A percentile compares a stretch with the other conserved stretches of the same genome.
Evolutionary conservation across 2,113 vertebrate genomes (phyloP).

Genomic region (Malurus elegans): DNA sequence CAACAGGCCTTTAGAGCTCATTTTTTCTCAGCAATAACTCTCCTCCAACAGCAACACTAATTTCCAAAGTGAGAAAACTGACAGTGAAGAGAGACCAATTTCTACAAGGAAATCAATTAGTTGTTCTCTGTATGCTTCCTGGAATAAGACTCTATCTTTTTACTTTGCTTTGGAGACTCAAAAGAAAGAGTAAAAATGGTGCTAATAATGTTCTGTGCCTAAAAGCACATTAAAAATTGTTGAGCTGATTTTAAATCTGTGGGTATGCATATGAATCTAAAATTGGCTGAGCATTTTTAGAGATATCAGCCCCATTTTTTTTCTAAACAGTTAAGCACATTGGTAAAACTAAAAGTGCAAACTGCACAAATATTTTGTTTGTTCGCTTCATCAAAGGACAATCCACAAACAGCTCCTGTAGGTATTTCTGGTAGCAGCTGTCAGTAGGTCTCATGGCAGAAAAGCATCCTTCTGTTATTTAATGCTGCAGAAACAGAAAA

Average conservation of each 20-base stretch:
- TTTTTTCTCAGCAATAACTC: not conserved
- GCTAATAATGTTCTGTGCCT: not conserved
- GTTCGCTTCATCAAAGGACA: not conserved
- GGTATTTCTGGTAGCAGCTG: not conserved
- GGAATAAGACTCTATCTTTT: not conserved
- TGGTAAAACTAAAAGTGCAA: not conserved
- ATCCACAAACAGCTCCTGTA: not conserved
- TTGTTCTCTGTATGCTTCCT: rapidly evolving
- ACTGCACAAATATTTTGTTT: not conserved
- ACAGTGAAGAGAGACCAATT: not conserved
- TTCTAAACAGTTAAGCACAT: not conserved
- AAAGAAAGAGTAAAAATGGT: not conserved
- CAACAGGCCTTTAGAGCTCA: not conserved
- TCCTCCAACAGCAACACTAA: not conserved
- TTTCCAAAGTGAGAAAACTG: not conserved
- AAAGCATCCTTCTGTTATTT: not conserved
- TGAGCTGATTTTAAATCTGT: not conserved
- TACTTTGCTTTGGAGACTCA: not conserved
- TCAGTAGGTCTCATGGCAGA: not conserved
- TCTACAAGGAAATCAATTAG: not conserved
- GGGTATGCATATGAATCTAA: not conserved
- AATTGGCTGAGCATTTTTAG: not conserved
- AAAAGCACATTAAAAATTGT: not conserved
- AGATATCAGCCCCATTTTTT: not conserved
- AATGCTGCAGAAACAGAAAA: not conserved